phyloP scores from a whole-genome alignment of 2,888 invertebrate genomes.

The Ptychoptera contaminata region DNA sequence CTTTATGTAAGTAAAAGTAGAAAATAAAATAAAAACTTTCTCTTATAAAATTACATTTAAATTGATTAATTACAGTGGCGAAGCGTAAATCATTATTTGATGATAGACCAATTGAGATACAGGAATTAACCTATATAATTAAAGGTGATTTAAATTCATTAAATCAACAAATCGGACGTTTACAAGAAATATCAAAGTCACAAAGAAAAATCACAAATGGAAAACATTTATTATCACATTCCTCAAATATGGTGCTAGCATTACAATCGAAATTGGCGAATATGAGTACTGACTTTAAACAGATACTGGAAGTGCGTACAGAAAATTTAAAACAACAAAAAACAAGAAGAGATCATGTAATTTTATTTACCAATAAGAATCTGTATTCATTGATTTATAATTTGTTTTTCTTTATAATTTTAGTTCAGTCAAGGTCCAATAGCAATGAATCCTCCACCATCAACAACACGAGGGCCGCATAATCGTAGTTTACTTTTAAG shows the following conservation, averaged over 20 bases:
- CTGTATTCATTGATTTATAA: slow-evolving; percentile 16
- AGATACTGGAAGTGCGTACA: slow-evolving; percentile 91
- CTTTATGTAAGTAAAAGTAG: slow-evolving; percentile 58
- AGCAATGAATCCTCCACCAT: slow-evolving; percentile 43
- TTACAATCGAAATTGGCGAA: slow-evolving; percentile 87
- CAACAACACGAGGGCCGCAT: slow-evolving; percentile 22
- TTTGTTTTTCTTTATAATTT: slow-evolving; percentile 11
- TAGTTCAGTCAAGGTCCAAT: slow-evolving; percentile 41
- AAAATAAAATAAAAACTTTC: background rate
- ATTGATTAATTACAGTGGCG: slow-evolving; percentile 74
- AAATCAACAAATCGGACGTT: slow-evolving; percentile 91
- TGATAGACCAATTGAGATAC: slow-evolving; percentile 90
- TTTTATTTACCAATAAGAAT: slow-evolving; percentile 35
- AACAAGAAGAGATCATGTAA: slow-evolving; percentile 65
- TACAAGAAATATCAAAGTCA: slow-evolving; percentile 65
- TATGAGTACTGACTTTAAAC: slow-evolving; percentile 96
- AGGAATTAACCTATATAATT: slow-evolving; percentile 92
- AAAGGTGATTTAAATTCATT: slow-evolving; percentile 90
- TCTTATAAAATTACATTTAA: slow-evolving; percentile 6
- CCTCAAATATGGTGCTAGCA: slow-evolving; percentile 82
- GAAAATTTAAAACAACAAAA: slow-evolving; percentile 96
- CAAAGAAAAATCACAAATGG: slow-evolving; percentile 45
- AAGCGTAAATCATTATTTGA: slow-evolving; percentile 94
- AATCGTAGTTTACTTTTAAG: slow-evolving; percentile 31
- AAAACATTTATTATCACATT: slow-evolving; percentile 77